Base-by-base conservation (phyloP, 2,797 vertebrate genomes). In the Lacerta viridis region DNA sequence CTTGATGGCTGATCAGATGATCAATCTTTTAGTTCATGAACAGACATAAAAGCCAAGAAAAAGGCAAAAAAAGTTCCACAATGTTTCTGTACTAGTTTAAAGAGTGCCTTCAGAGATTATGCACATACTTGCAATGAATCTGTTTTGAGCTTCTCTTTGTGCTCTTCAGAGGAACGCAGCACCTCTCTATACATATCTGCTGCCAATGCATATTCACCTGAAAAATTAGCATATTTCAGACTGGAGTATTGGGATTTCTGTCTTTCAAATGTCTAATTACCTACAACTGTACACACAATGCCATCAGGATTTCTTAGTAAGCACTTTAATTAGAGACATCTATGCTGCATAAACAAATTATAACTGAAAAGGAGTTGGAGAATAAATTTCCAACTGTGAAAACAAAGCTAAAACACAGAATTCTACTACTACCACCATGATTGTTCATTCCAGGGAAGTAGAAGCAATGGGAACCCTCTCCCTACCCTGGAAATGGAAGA, bases 101-200 rank as follows among this genome's bases (percentile, higher is more conserved):
- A 91, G 84, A 90, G 89, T 0, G 11, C 0, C 80, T 87, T 90
- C 43, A 86, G 92, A 72, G 87, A 90, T 75, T 93, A 68, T 89
- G 75, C 83, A 92, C 94, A 94, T 93, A 99, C 99, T 97, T 99
- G 99, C 87, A 99, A 96, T 18, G 99, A 99, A 95, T 99, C 99
- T 0, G 99, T 99, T 97, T 99, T 99, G 93, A 99, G 97, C 76
- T 98, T 96, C 92, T 97, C 98, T 97, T 99, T 99, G 96, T 99
- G 99, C 93, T 99, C 99, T 96, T 99, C 99, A 84, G 99, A 99
- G 15, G 99, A 99, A 76, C 98, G 97, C n/a, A 99, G 95, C 84
- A 99, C 99, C 94, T 99, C 99, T 96, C 99, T 97, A 92, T 99
- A 99, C 89, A 99, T 96, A 90, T 99, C 99, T 0, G 89, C 97